These are phyloP conservation scores for Lampris incognitus DNA, from an alignment of 2,113 vertebrate species.

Conservation along the genomic window DNA sequence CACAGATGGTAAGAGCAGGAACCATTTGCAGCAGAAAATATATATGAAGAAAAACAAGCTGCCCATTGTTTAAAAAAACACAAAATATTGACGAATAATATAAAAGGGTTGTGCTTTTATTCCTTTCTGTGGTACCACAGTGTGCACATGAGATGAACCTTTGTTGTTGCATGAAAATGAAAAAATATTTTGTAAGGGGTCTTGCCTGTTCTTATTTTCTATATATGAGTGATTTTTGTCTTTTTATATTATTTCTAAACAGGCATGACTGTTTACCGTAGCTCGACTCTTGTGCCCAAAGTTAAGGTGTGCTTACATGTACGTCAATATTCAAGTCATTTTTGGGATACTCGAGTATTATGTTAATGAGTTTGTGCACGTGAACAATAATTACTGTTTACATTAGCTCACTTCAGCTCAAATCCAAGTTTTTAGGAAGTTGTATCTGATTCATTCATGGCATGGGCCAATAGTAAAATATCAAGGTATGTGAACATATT, in stretches of 20 bases:
- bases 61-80: constrained; percentile 5
- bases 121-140: background rate
- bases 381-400: background rate
- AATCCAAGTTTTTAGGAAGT: too few relatives aligned
- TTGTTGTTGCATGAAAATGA: constrained; percentile 48
- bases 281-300: constrained; percentile 4
- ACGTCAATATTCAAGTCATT: constrained; percentile 12
- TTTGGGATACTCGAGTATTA: background rate
- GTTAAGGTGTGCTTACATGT: constrained; percentile 34
- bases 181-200: background rate
- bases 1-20: constrained; percentile 52
- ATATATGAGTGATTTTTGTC: constrained; percentile 4
- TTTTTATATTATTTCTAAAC: background rate
- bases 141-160: constrained; percentile 5
- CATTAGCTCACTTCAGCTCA: background rate
- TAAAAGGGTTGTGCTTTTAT: background rate
- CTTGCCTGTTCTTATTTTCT: constrained; percentile 27
- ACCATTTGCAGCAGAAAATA: constrained; percentile 47
- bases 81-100: background rate
- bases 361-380: background rate
- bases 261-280: constrained; percentile 42
- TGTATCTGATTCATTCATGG: constrained; percentile 26
- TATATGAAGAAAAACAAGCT: constrained; percentile 34
- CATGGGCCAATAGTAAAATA: background rate
- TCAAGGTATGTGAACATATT: background rate